A percentile compares a stretch with the other conserved stretches of the same genome.
Conservation (phyloP, 2,888 invertebrate genomes). For the Rhagium mordax region DNA sequence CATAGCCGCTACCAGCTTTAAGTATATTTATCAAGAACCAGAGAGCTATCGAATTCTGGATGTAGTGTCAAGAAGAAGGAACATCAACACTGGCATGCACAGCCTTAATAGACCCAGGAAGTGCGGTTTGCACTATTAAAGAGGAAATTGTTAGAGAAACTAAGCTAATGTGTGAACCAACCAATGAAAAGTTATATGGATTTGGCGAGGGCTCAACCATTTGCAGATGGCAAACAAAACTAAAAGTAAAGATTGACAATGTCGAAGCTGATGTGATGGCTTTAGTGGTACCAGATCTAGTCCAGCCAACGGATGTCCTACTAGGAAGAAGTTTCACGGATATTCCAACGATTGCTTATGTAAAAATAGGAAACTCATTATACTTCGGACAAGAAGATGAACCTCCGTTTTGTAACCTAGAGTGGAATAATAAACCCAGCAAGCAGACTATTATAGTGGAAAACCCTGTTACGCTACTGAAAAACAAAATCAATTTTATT, state of each 20-base stretch:
- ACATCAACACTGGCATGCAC: no score
- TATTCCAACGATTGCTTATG: conserved; percentile 11
- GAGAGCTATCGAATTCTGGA: no score
- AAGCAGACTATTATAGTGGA: not conserved
- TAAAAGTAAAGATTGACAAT: not conserved
- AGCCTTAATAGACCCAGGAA: conserved; percentile 9
- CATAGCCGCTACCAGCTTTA: no score
- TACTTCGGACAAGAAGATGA: conserved; percentile 12
- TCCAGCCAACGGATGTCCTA: not conserved
- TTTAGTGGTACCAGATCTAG: conserved; percentile 3
- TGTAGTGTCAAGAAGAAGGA: no score
- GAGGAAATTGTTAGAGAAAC: not conserved
- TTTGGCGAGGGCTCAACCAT: not conserved
- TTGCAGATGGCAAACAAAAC: not conserved
- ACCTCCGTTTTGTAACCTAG: not conserved
- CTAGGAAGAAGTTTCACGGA: conserved; percentile 7
- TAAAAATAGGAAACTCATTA: not conserved
- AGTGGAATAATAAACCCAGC: not conserved
- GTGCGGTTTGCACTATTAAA: conserved; percentile 18
- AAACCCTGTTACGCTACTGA: not conserved
- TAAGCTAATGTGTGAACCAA: not conserved
- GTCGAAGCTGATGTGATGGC: not conserved
- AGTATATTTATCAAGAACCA: no score
- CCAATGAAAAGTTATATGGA: not conserved
- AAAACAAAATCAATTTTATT: conserved; percentile 6